These are phyloP conservation scores for Limenitis camilla DNA, from an alignment of 2,888 invertebrate species.

Conservation along the genomic window DNA sequence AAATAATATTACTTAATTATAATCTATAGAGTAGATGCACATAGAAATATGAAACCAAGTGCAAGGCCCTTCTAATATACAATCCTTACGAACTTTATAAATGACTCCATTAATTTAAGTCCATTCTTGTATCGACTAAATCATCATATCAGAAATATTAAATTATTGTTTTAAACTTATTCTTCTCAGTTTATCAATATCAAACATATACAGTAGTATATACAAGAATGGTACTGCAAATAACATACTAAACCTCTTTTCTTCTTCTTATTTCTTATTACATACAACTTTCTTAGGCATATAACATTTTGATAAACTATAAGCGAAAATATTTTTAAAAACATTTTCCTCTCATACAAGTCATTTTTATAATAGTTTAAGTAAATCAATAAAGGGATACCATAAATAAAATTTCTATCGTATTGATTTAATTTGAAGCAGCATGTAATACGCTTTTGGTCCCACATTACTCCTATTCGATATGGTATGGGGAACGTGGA, in stretches of 20 bases:
- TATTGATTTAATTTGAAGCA: slow-evolving; percentile 45
- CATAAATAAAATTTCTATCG: background rate
- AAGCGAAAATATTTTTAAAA: too few relatives aligned
- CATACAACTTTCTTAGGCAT: slow-evolving; percentile 14
- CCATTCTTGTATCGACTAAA: slow-evolving; percentile 12
- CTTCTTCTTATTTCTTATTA: slow-evolving; percentile 22
- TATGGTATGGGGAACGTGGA: slow-evolving; percentile 43
- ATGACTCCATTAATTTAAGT: slow-evolving; percentile 12
- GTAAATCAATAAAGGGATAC: slow-evolving; percentile 1
- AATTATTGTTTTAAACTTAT: background rate
- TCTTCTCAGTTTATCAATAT: background rate
- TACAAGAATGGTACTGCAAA: slow-evolving; percentile 17
- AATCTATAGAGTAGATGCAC: slow-evolving; percentile 52
- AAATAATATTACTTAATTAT: slow-evolving; percentile 22
- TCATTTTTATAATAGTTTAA: slow-evolving; percentile 19
- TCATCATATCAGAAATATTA: background rate
- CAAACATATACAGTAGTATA: background rate
- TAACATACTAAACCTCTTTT: slow-evolving; percentile 14
- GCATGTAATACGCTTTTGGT: slow-evolving; percentile 62
- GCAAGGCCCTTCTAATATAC: slow-evolving; percentile 46
- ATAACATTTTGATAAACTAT: slow-evolving; percentile 10
- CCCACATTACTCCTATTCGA: slow-evolving; percentile 47
- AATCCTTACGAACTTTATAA: slow-evolving; percentile 34
- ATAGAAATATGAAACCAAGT: slow-evolving; percentile 51
- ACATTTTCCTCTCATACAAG: slow-evolving; percentile 14